Conservation (phyloP, 2,797 vertebrate genomes). For the Gorsachius magnificus region DNA sequence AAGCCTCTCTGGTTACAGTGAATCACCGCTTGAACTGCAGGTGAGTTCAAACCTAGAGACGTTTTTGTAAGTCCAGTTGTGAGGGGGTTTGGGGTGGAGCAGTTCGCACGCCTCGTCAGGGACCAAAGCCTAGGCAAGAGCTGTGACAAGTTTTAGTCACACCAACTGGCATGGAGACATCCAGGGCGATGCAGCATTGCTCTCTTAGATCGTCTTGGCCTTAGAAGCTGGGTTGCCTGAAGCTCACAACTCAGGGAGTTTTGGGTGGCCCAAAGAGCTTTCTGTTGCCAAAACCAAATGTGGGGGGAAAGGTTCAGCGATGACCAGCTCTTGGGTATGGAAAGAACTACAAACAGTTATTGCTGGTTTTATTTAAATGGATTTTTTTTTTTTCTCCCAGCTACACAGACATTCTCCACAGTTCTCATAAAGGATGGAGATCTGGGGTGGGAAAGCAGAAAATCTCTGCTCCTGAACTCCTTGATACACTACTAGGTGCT, state of each 20-base stretch:
- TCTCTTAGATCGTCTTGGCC: not conserved
- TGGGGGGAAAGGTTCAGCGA: not conserved
- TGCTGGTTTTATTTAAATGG: not conserved
- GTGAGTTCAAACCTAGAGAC: not conserved
- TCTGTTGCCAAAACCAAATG: not conserved
- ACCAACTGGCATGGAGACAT: not conserved
- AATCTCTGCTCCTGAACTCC: not conserved
- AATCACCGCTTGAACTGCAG: not conserved
- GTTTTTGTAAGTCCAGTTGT: not conserved
- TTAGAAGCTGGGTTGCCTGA: not conserved
- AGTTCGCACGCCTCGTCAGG: not conserved
- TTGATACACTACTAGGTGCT: not conserved
- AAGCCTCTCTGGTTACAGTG: constrained; percentile 24
- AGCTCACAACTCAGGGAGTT: fast-evolving
- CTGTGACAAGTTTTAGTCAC: not conserved
- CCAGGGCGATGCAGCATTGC: not conserved
- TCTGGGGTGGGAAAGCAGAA: not conserved
- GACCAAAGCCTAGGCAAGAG: not conserved
- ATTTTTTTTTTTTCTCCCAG: not conserved
- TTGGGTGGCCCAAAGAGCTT: not conserved
- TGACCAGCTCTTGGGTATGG: not conserved
- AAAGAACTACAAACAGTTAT: not conserved
- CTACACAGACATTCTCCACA: not conserved
- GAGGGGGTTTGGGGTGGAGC: not conserved
- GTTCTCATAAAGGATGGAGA: not conserved